These are phyloP conservation scores for Scophthalmus maximus DNA, from an alignment of 2,113 vertebrate species.

Conservation along the genomic window DNA sequence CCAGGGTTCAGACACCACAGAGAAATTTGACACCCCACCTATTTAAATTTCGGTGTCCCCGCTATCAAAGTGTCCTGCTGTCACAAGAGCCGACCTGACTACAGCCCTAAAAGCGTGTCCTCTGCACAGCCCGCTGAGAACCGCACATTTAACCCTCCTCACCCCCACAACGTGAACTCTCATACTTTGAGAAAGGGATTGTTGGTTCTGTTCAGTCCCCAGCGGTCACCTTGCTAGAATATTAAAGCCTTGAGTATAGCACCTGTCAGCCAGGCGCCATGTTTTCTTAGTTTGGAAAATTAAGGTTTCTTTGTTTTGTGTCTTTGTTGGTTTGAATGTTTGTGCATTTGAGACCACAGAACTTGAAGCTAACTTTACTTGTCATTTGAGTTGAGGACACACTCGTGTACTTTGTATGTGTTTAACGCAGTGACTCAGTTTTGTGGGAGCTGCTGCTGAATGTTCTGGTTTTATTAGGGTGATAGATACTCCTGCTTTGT, in stretches of 20 bases:
- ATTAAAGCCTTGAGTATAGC: slow-evolving; percentile 35
- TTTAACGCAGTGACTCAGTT: slow-evolving; percentile 58
- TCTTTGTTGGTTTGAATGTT: slow-evolving; percentile 53
- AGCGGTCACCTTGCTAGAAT: slow-evolving; percentile 23
- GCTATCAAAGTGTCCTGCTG: slow-evolving; percentile 51
- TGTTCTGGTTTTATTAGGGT: slow-evolving; percentile 62
- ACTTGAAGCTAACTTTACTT: slow-evolving; percentile 46
- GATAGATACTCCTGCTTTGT: slow-evolving; percentile 58
- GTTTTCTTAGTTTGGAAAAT: slow-evolving; percentile 46
- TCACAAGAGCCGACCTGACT: slow-evolving; percentile 41
- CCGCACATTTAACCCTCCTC: slow-evolving; percentile 24
- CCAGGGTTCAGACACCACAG: slow-evolving; percentile 34
- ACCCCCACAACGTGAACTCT: slow-evolving; percentile 19
- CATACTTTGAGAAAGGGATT: slow-evolving; percentile 28
- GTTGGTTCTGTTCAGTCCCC: slow-evolving; percentile 29
- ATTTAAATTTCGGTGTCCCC: slow-evolving; percentile 41
- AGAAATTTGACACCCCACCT: slow-evolving; percentile 43
- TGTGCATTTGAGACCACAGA: slow-evolving; percentile 53
- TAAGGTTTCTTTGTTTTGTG: slow-evolving; percentile 21
- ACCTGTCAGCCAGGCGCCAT: slow-evolving; percentile 28
- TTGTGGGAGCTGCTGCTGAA: slow-evolving; percentile 66
- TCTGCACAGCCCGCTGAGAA: not conserved
- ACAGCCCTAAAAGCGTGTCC: slow-evolving; percentile 15
- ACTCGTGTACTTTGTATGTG: slow-evolving; percentile 58
- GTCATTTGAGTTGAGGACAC: slow-evolving; percentile 44